phyloP scores from a whole-genome alignment of 2,888 invertebrate genomes.

The Chorisops tibialis region DNA sequence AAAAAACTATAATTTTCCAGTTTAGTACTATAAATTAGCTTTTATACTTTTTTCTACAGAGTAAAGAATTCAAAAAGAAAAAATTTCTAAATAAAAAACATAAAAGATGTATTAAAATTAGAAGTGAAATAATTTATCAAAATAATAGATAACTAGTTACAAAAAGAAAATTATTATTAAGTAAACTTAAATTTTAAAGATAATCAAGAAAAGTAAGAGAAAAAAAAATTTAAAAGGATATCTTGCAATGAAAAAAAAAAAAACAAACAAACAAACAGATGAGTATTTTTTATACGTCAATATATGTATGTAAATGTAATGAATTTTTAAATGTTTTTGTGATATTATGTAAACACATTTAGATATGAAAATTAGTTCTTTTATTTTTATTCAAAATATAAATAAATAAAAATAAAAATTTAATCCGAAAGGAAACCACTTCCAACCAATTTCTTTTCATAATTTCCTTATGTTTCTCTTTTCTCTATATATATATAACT shows the following conservation, averaged over 20 bases:
- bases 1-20: neutral
- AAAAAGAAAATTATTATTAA: too few relatives aligned
- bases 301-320: constrained; percentile 8
- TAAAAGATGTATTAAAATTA: constrained; percentile 2
- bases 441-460: too few relatives aligned
- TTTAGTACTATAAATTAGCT: constrained; percentile 20
- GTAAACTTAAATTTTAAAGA: neutral
- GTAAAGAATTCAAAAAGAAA: constrained; percentile 10
- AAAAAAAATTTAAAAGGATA: neutral
- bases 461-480: too few relatives aligned
- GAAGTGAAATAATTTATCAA: constrained; percentile 11
- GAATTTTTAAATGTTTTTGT: constrained; percentile 16
- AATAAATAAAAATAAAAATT: neutral
- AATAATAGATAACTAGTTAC: constrained; percentile 1
- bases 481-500: too few relatives aligned
- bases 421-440: too few relatives aligned
- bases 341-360: constrained; percentile 14
- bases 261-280: neutral
- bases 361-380: neutral
- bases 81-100: too few relatives aligned
- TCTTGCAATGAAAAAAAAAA: too few relatives aligned
- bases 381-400: neutral
- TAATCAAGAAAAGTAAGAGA: neutral
- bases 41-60: constrained; percentile 26
- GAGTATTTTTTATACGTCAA: constrained; percentile 21